Evolutionary conservation across 2,888 invertebrate genomes (phyloP).

Genomic region (Linnaemya vulpina): DNA sequence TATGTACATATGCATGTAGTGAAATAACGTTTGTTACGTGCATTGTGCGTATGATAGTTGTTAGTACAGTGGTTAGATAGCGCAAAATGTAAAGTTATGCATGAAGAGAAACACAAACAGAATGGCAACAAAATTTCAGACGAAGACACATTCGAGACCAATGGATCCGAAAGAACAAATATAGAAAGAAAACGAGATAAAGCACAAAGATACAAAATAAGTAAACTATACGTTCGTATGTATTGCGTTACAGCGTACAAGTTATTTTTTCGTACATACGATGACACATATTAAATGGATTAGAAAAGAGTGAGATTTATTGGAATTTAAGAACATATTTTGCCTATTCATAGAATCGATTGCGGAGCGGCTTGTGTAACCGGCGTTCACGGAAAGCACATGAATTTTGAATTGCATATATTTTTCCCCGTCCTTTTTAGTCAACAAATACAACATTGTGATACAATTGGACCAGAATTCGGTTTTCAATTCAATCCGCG

Average conservation of each 20-base stretch:
- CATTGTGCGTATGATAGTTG: constrained; percentile 48
- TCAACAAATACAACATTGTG: too few relatives aligned
- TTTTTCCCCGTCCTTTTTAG: too few relatives aligned
- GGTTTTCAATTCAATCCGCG: too few relatives aligned
- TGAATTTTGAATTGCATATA: too few relatives aligned
- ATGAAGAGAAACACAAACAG: constrained; percentile 58
- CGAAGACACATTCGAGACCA: constrained; percentile 33
- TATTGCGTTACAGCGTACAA: constrained; percentile 52
- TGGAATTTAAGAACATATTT: constrained; percentile 2
- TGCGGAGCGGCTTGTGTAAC: too few relatives aligned
- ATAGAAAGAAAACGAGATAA: constrained; percentile 66
- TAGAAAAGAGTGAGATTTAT: constrained; percentile 22
- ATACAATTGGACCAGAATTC: too few relatives aligned
- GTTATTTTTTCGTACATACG: neutral
- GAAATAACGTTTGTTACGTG: constrained; percentile 17
- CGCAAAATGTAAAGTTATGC: constrained; percentile 35
- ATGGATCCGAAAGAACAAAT: constrained; percentile 62
- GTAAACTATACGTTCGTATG: neutral
- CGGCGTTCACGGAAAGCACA: too few relatives aligned
- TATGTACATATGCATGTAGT: neutral
- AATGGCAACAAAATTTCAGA: constrained; percentile 34
- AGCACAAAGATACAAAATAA: constrained; percentile 59
- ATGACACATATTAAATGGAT: neutral
- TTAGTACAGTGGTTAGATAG: constrained; percentile 25
- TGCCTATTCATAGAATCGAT: too few relatives aligned